These are phyloP conservation scores for Troides oblongomaculatus DNA, from an alignment of 2,888 invertebrate species.

Conservation along the genomic window DNA sequence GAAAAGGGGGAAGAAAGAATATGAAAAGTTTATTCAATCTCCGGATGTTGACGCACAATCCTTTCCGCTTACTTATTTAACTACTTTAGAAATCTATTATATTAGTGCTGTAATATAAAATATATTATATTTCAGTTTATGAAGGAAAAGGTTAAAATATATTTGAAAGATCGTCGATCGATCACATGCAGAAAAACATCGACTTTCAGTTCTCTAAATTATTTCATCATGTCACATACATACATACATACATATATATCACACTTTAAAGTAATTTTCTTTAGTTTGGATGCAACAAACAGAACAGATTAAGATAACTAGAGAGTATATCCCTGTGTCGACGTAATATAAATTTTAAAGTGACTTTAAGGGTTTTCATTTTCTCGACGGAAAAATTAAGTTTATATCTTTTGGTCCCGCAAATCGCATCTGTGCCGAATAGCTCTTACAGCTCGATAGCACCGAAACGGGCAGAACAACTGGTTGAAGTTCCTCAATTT, in stretches of 20 bases:
- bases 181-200: too few relatives aligned
- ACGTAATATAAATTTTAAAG: conserved; percentile 34
- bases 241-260: too few relatives aligned
- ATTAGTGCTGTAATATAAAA: not conserved
- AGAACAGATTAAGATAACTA: not conserved
- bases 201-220: too few relatives aligned
- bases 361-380: conserved; percentile 55
- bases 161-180: too few relatives aligned
- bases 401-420: conserved; percentile 60
- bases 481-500: conserved; percentile 62
- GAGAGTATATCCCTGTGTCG: not conserved
- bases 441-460: conserved; percentile 66
- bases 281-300: too few relatives aligned
- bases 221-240: too few relatives aligned
- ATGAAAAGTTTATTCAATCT: conserved; percentile 65
- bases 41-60: conserved; percentile 49
- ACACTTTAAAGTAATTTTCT: too few relatives aligned
- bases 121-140: not conserved
- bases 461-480: conserved; percentile 66
- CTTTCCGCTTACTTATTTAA: conserved; percentile 57
- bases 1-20: conserved; percentile 48
- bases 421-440: conserved; percentile 70
- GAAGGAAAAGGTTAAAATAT: too few relatives aligned
- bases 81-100: not conserved
- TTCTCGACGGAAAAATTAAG: conserved; percentile 61